phyloP scores from a whole-genome alignment of 2,888 invertebrate genomes.

The Escarpia spicata region DNA sequence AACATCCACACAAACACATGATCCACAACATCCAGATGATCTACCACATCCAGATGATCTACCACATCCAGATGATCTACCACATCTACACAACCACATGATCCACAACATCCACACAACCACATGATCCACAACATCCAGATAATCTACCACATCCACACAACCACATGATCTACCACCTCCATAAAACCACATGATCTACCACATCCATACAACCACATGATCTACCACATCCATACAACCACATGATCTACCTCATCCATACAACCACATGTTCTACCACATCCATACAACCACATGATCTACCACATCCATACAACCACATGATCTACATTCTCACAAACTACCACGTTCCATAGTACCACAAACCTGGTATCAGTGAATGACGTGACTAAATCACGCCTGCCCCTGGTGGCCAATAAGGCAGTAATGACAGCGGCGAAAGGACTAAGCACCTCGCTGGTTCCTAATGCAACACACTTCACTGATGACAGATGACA shows the following conservation, averaged over 20 bases:
- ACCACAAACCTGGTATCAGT: not conserved
- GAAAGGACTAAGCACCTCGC: not conserved
- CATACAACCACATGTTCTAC: too few relatives aligned
- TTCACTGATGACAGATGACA: not conserved
- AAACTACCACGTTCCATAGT: not conserved
- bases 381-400: not conserved
- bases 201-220: too few relatives aligned
- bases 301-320: not conserved
- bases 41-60: not conserved
- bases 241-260: not conserved
- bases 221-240: not conserved
- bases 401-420: not conserved
- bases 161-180: not conserved
- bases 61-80: not conserved
- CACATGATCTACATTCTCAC: not conserved
- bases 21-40: not conserved
- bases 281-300: too few relatives aligned
- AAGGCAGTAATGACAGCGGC: not conserved
- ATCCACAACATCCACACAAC: not conserved
- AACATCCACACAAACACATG: not conserved
- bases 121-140: not conserved
- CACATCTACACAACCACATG: not conserved
- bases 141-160: not conserved
- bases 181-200: not conserved
- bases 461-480: not conserved